These are phyloP conservation scores for Dendroctonus valens DNA, from an alignment of 1,140 invertebrate species.

Conservation along the genomic window DNA sequence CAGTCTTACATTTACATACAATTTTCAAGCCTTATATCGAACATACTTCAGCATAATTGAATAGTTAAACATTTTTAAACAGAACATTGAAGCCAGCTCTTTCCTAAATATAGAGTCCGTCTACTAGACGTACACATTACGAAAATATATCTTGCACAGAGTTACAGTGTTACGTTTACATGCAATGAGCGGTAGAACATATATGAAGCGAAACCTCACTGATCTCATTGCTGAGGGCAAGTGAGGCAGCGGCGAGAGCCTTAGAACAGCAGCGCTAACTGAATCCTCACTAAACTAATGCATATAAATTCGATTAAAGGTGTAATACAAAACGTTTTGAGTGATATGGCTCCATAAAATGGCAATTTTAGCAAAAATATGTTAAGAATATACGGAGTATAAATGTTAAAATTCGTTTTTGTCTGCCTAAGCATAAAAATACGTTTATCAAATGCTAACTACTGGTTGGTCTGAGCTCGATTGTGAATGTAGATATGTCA, in stretches of 20 bases:
- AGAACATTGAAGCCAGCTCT: slow-evolving; percentile 22
- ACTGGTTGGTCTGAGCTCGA: slow-evolving; percentile 41
- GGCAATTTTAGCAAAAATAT: slow-evolving; percentile 43
- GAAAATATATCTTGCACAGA: slow-evolving; percentile 9
- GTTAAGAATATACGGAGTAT: slow-evolving; percentile 19
- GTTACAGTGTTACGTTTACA: background rate
- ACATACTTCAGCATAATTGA: slow-evolving; percentile 39
- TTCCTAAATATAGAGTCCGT: slow-evolving; percentile 27
- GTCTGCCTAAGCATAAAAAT: slow-evolving; percentile 39
- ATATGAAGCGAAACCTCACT: slow-evolving; percentile 12
- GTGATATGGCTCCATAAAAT: slow-evolving; percentile 41
- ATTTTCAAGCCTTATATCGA: slow-evolving; percentile 41
- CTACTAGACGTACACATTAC: slow-evolving; percentile 30
- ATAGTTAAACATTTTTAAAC: slow-evolving; percentile 37
- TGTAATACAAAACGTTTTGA: slow-evolving; percentile 23
- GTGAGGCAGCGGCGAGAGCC: background rate
- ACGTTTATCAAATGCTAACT: slow-evolving; percentile 44
- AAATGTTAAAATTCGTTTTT: slow-evolving; percentile 28
- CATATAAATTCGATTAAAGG: slow-evolving; percentile 15
- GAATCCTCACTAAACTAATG: background rate
- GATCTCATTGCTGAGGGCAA: slow-evolving; percentile 5
- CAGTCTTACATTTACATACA: slow-evolving; percentile 47
- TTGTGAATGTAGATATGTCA: slow-evolving; percentile 42
- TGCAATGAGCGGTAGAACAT: slow-evolving; percentile 27
- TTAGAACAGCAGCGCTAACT: background rate